Base-by-base conservation (phyloP, 2,113 vertebrate genomes). In the Burhinus oedicnemus region DNA sequence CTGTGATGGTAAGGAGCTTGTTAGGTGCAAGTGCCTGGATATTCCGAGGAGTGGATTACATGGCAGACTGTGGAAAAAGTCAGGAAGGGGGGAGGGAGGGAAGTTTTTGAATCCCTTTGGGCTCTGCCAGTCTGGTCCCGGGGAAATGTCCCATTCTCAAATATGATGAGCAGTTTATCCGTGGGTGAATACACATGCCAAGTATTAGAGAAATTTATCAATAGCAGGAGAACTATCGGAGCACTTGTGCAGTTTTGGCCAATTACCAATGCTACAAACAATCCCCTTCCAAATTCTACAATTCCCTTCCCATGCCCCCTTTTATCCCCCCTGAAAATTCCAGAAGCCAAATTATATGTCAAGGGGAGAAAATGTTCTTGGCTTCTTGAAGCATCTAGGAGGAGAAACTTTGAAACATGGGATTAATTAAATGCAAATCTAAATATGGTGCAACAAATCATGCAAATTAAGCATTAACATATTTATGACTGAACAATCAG, bases 331-430 rank as follows among this genome's bases (percentile, higher is more conserved):
- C 55, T 38, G 38, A 89, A 92, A 93, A 68, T 42, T 17, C 32
- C 70, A 80, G 49, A 27, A 85, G 54, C 40, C 66, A 96, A 96
- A 94, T 93, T 72, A 77, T 30, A 76, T 80, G 34, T 85, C 44
- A 45, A 88, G 22, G 27, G 83, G 61, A 93, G 58, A 96, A 96
- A 95, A 90, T 88, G 62, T 94, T 96, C 87, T 72, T 93, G 84
- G 82, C 49, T 91, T 96, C 61, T 87, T 72, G 40, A 71, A 11
- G 66, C 52, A 76, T 57, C 18, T 57, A 81, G 34, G 71, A 90
- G 26, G 49, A 64, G 36, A 88, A 87, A 51, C 34, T 85, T 76
- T 69, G 70, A 97, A 90, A 85, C 60, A 49, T 26, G 30, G 16
- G 65, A 87, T 89, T 85, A 91, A 93, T 94, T 90, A 89, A 94